Conservation (phyloP, 2,888 invertebrate species). For the Nesidiocoris tenuis region DNA sequence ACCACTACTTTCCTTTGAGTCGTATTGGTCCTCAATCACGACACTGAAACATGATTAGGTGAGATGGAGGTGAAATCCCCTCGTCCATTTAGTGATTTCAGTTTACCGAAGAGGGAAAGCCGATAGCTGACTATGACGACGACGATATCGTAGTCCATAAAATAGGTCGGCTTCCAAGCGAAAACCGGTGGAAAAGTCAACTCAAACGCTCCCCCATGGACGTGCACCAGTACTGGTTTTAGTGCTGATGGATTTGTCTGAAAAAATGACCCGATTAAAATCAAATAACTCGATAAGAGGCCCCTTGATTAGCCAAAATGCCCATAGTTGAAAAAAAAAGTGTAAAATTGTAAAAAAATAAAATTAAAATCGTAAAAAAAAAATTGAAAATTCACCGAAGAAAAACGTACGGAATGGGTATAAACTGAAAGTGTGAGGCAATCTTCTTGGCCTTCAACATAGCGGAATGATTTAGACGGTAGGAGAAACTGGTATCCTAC, state of each 20-base stretch:
- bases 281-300: too few relatives aligned
- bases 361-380: not conserved
- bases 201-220: constrained; percentile 52
- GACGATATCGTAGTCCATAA: constrained; percentile 43
- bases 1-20: too few relatives aligned
- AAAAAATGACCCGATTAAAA: too few relatives aligned
- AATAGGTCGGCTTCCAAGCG: constrained; percentile 30
- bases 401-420: constrained; percentile 42
- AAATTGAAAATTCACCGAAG: not conserved
- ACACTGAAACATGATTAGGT: too few relatives aligned
- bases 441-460: constrained; percentile 44
- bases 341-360: not conserved
- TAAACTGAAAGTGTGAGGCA: constrained; percentile 47
- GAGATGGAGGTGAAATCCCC: too few relatives aligned
- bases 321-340: not conserved
- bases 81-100: too few relatives aligned
- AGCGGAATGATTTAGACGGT: not conserved
- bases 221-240: constrained; percentile 51
- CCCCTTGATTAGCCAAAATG: not conserved
- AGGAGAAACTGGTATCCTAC: constrained; percentile 7
- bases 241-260: constrained; percentile 24
- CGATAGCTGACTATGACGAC: constrained; percentile 42
- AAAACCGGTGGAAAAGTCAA: constrained; percentile 6
- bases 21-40: too few relatives aligned
- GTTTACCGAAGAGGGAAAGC: constrained; percentile 40